Conservation (phyloP, 2,888 invertebrate species). For the Petrolisthes cinctipes region DNA sequence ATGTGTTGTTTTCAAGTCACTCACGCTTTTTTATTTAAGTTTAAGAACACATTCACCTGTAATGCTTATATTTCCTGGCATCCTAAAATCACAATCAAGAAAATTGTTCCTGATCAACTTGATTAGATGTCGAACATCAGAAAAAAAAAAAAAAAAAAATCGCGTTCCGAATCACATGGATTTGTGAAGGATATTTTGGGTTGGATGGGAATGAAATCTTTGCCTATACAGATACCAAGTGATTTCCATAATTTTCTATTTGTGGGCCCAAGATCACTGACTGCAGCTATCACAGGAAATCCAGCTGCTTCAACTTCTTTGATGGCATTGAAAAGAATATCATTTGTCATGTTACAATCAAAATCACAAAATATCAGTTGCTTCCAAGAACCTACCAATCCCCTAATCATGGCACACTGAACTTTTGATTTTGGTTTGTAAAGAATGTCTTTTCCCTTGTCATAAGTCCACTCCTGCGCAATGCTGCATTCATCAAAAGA, state of each 20-base stretch:
- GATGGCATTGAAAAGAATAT: slow-evolving; percentile 64
- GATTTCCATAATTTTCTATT: slow-evolving; percentile 16
- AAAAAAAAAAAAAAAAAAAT: not conserved
- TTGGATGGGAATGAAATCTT: not conserved
- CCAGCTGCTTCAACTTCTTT: slow-evolving; percentile 65
- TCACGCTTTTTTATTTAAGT: not conserved
- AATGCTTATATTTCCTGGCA: not conserved
- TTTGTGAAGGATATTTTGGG: slow-evolving; percentile 12
- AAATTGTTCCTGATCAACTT: not conserved
- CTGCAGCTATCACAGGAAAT: slow-evolving; percentile 67
- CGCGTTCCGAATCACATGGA: not conserved
- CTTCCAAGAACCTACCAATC: slow-evolving; percentile 66
- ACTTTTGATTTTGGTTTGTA: slow-evolving; percentile 66
- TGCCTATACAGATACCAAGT: not conserved
- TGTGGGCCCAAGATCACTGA: slow-evolving; percentile 66
- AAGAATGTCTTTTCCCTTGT: slow-evolving; percentile 65
- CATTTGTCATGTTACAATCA: slow-evolving; percentile 29
- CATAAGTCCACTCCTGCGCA: slow-evolving; percentile 64
- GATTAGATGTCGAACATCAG: not conserved
- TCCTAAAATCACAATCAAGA: not conserved
- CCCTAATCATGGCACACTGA: slow-evolving; percentile 67
- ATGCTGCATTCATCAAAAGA: slow-evolving; percentile 67
- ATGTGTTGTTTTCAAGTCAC: slow-evolving; percentile 2
- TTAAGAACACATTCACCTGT: not conserved
- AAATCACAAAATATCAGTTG: slow-evolving; percentile 59